A percentile compares a stretch with the other conserved stretches of the same genome.
These are phyloP conservation scores for Meda fulgida DNA, from an alignment of 2,797 vertebrate species.

Conservation along the genomic window DNA sequence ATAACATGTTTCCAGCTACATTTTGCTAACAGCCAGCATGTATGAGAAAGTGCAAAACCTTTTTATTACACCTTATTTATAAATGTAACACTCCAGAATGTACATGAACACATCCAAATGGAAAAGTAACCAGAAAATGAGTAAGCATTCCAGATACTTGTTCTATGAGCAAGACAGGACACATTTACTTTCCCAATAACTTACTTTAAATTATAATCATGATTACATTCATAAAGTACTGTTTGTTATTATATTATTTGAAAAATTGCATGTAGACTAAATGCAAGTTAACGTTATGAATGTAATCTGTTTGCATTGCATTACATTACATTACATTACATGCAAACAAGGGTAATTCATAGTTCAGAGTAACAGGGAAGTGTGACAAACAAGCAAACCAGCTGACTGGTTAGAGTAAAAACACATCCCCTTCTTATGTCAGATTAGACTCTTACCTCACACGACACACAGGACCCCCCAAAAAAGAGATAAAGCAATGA, in stretches of 20 bases:
- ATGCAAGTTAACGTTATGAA: constrained; percentile 45
- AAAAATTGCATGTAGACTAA: neutral
- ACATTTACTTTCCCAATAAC: constrained; percentile 2
- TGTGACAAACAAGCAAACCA: constrained; percentile 51
- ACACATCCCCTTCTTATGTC: constrained; percentile 61
- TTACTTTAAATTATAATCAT: constrained; percentile 5
- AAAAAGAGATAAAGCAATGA: constrained; percentile 76
- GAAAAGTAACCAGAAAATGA: constrained; percentile 11
- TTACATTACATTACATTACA: constrained; percentile 23
- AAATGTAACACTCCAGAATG: constrained; percentile 14
- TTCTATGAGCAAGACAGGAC: constrained; percentile 27
- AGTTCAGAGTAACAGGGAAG: constrained; percentile 31
- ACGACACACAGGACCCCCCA: constrained; percentile 74
- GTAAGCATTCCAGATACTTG: constrained; percentile 14
- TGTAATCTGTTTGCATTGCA: constrained; percentile 40
- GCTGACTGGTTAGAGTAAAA: constrained; percentile 53
- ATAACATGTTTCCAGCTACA: neutral
- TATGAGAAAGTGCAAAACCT: neutral
- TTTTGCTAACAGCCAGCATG: neutral
- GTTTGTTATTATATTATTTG: neutral
- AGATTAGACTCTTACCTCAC: constrained; percentile 79
- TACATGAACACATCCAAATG: constrained; percentile 27
- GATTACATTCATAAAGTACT: constrained; percentile 56
- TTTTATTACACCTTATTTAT: neutral
- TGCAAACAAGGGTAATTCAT: constrained; percentile 49